These are phyloP conservation scores for Strix uralensis DNA, from an alignment of 2,113 vertebrate genomes.

Conservation along the genomic window DNA sequence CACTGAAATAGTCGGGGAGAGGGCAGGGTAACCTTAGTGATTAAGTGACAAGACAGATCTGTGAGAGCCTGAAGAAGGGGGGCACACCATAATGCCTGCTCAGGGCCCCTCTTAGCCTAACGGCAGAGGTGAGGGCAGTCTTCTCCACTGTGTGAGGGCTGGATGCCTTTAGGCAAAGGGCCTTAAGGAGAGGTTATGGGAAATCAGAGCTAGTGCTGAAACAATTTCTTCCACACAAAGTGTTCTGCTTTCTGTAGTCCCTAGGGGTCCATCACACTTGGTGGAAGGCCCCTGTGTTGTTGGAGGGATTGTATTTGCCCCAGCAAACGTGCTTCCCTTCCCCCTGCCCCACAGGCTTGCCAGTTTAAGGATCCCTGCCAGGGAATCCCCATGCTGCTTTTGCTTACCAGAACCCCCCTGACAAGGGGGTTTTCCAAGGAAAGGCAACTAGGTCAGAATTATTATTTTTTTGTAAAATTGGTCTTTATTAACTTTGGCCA, in stretches of 20 bases:
- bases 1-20: background rate
- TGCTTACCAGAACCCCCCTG: background rate
- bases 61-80: background rate
- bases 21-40: background rate
- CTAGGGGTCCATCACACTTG: rapidly evolving
- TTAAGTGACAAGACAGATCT: background rate
- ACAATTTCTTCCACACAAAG: background rate
- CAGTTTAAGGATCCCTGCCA: background rate
- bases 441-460: background rate
- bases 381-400: background rate
- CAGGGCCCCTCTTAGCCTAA: background rate
- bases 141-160: background rate
- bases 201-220: background rate
- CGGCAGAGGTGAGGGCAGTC: background rate
- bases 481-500: background rate
- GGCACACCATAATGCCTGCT: rapidly evolving
- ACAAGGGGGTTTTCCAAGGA: background rate
- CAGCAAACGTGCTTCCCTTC: background rate
- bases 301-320: background rate
- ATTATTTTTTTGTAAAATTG: background rate
- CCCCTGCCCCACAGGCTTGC: rapidly evolving
- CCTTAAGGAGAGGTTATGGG: background rate
- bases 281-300: background rate
- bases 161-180: background rate
- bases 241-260: background rate